Evolutionary conservation across 2,113 vertebrate species (phyloP).

Genomic region (Trinectes maculatus): DNA sequence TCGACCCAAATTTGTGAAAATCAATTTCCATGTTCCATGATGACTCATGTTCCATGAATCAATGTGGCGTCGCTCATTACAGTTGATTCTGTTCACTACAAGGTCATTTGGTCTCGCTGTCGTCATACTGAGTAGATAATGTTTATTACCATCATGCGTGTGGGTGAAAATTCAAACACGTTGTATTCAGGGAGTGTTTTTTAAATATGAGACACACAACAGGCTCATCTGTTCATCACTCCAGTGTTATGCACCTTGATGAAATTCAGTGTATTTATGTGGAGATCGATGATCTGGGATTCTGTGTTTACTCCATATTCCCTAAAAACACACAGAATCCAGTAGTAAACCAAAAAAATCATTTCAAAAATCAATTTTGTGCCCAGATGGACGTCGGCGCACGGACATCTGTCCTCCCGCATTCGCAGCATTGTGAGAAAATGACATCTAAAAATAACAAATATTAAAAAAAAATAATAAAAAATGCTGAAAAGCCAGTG

Average conservation of each 20-base stretch:
- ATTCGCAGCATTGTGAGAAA: slow-evolving; percentile 14
- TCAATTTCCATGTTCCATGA: slow-evolving; percentile 15
- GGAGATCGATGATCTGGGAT: no score
- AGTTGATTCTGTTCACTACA: not conserved
- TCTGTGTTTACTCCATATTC: no score
- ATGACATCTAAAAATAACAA: slow-evolving; percentile 46
- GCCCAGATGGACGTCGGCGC: slow-evolving; percentile 3
- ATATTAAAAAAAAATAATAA: not conserved
- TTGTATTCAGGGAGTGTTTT: not conserved
- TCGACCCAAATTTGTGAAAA: slow-evolving; percentile 41
- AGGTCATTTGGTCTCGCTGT: slow-evolving; percentile 3
- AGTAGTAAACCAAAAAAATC: slow-evolving; percentile 10
- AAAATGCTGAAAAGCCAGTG: slow-evolving; percentile 34
- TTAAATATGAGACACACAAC: not conserved
- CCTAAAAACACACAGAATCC: no score
- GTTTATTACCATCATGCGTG: not conserved
- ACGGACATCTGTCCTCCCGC: slow-evolving; percentile 41
- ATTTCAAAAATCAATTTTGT: slow-evolving; percentile 12
- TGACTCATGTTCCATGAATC: no score
- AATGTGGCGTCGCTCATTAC: slow-evolving; percentile 5
- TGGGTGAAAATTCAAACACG: slow-evolving; percentile 5
- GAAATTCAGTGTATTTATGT: no score
- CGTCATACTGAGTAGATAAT: not conserved
- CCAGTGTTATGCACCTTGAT: no score
- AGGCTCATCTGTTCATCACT: no score